Evolutionary conservation across 2,888 invertebrate genomes (phyloP).

Genomic region (Salpingus planirostris): DNA sequence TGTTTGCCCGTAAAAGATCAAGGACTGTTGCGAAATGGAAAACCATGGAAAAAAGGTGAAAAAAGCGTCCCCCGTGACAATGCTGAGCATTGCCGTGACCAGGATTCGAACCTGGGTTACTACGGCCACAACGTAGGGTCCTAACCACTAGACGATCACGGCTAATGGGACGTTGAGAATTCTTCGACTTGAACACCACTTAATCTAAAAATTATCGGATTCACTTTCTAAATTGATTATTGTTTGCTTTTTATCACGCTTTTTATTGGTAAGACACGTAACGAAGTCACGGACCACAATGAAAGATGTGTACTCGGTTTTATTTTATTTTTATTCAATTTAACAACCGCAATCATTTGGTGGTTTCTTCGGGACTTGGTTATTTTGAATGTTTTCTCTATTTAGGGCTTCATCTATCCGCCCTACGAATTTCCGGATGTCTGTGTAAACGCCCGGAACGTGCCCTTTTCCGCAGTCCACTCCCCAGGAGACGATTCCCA

Average conservation of each 20-base stretch:
- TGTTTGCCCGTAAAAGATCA: not conserved
- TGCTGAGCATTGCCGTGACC: slow-evolving; percentile 40
- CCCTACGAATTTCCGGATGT: slow-evolving; percentile 54
- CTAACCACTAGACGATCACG: slow-evolving; percentile 39
- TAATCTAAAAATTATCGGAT: slow-evolving; percentile 9
- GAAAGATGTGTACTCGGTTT: no score
- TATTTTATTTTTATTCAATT: no score
- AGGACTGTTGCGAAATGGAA: not conserved
- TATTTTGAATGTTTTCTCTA: no score
- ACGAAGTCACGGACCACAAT: not conserved
- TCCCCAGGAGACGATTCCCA: slow-evolving; percentile 85
- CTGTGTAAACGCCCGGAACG: slow-evolving; percentile 69
- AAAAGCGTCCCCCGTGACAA: slow-evolving; percentile 11
- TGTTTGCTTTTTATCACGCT: not conserved
- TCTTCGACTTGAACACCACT: no score
- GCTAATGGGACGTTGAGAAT: no score
- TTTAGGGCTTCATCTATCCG: slow-evolving; percentile 75
- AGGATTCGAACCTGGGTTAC: slow-evolving; percentile 55
- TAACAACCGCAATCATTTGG: no score
- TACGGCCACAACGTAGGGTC: slow-evolving; percentile 54
- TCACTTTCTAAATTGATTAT: not conserved
- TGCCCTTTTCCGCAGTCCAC: slow-evolving; percentile 63
- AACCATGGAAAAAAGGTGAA: slow-evolving; percentile 1
- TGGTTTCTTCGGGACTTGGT: no score
- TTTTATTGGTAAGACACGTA: not conserved